phyloP scores from a whole-genome alignment of 2,113 vertebrate genomes.

The Cyprinodon brontotheroides region DNA sequence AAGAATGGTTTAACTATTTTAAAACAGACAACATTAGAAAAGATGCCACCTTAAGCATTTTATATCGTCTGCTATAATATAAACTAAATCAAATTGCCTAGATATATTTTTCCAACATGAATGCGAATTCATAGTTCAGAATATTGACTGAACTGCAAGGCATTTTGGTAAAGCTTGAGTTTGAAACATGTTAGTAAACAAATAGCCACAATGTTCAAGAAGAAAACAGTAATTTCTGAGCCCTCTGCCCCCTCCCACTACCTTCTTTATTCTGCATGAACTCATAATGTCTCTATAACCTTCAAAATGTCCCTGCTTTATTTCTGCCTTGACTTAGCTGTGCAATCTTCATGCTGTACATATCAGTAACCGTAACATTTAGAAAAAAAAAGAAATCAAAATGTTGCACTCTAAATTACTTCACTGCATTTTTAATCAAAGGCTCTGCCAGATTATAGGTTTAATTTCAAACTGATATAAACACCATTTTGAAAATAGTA shows the following conservation, averaged over 20 bases:
- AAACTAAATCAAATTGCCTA: too few species aligned
- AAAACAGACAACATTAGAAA: too few species aligned
- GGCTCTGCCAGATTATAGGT: conserved; percentile 56
- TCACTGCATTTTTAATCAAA: conserved; percentile 32
- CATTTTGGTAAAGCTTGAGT: too few species aligned
- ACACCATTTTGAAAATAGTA: conserved; percentile 35
- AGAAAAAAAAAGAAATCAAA: conserved; percentile 32
- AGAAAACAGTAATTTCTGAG: background rate
- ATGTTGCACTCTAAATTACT: conserved; percentile 42
- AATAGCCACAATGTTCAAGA: too few species aligned
- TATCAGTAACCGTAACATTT: conserved; percentile 39
- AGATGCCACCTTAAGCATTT: too few species aligned
- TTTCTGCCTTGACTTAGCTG: conserved; percentile 31
- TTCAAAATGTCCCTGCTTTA: conserved; percentile 46
- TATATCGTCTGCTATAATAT: too few species aligned
- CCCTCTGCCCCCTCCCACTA: background rate
- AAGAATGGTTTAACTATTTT: too few species aligned
- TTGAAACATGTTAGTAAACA: background rate
- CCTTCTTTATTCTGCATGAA: conserved; percentile 5
- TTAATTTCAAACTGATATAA: conserved; percentile 62
- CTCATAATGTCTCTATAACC: conserved; percentile 57
- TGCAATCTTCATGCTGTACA: conserved; percentile 38
- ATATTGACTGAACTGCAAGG: background rate
- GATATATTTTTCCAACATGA: background rate
- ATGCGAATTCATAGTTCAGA: background rate